Evolutionary conservation across 2,888 invertebrate genomes (phyloP).

Genomic region (Volucella inanis): DNA sequence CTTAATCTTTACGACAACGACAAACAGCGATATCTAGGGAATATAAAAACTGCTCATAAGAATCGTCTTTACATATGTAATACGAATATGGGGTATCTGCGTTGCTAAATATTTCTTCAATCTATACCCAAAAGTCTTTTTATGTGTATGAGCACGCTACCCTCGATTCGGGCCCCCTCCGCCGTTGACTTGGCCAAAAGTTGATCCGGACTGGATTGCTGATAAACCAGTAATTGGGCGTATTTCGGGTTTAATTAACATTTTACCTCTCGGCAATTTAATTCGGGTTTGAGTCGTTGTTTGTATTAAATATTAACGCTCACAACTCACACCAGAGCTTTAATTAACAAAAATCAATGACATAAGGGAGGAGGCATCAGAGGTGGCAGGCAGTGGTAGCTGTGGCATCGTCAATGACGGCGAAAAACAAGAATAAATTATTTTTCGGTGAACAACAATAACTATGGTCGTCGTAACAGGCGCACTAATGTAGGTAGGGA

Average conservation of each 20-base stretch:
- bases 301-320: constrained; percentile 6
- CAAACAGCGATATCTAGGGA: background rate
- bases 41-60: background rate
- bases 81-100: background rate
- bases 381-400: too few relatives aligned
- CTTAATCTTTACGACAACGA: constrained; percentile 19
- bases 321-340: constrained; percentile 23
- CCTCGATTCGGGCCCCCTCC: too few relatives aligned
- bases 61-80: too few relatives aligned
- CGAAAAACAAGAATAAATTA: constrained; percentile 4
- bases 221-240: background rate
- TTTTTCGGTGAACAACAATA: constrained; percentile 32
- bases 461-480: background rate
- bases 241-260: constrained; percentile 10
- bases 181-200: too few relatives aligned
- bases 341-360: constrained; percentile 67
- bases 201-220: too few relatives aligned
- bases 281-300: background rate
- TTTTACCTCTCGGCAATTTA: background rate
- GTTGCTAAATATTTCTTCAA: background rate
- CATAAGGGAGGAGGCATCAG: constrained; percentile 13
- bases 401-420: too few relatives aligned
- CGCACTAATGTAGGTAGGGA: too few relatives aligned
- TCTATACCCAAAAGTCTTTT: background rate
- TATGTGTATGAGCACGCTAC: too few relatives aligned